These are phyloP conservation scores for Typhlichthys eigenmanni DNA, from an alignment of 2,797 vertebrate genomes.

Conservation along the genomic window DNA sequence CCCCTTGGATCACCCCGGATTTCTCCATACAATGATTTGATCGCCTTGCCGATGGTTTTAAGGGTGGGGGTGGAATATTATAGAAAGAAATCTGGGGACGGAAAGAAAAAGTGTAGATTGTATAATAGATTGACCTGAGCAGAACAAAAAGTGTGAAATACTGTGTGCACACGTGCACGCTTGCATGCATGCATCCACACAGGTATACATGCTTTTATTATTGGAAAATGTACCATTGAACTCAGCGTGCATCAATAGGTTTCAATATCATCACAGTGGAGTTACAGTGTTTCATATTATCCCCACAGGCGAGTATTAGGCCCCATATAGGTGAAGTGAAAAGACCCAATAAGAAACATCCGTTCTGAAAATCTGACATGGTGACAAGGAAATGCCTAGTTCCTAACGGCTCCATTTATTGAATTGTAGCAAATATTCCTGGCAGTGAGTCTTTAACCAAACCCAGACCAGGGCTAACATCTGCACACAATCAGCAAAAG, in stretches of 20 bases:
- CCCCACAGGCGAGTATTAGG: conserved; percentile 23
- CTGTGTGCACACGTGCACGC: conserved; percentile 10
- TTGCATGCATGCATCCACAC: conserved; percentile 3
- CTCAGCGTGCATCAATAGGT: background rate
- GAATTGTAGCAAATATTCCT: conserved; percentile 79
- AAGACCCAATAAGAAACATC: conserved; percentile 62
- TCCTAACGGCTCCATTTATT: conserved; percentile 81
- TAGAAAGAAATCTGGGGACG: conserved; percentile 13
- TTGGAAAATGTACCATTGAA: background rate
- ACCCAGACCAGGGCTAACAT: conserved; percentile 78
- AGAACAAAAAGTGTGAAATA: background rate
- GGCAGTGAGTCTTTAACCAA: conserved; percentile 76
- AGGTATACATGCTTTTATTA: too few relatives aligned
- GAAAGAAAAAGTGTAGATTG: conserved; percentile 10
- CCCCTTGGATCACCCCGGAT: conserved; percentile 60
- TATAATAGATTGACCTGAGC: too few relatives aligned
- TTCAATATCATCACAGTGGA: conserved; percentile 1
- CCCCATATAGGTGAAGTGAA: conserved; percentile 34
- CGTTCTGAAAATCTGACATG: conserved; percentile 66
- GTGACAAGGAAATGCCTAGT: conserved; percentile 75
- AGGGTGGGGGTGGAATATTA: conserved; percentile 17
- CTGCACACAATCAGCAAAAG: conserved; percentile 77
- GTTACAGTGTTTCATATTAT: conserved; percentile 31
- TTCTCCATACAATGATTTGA: conserved; percentile 79
- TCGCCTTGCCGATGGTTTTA: conserved; percentile 52